Evolutionary conservation across 2,888 invertebrate genomes (phyloP).

Genomic region (Drosophila quasianomalipes): DNA sequence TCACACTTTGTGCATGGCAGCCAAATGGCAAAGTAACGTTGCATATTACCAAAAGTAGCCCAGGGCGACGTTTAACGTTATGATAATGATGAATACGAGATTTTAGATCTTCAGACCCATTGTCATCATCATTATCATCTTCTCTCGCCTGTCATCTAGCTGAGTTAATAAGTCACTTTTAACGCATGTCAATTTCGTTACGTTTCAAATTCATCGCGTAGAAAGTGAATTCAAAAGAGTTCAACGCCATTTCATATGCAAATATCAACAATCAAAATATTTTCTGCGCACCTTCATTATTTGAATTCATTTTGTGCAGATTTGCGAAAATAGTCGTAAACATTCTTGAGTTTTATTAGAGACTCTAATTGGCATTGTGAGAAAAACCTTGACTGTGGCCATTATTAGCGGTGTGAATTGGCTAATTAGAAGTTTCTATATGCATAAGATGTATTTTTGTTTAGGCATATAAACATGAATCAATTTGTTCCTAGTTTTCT

Average conservation of each 20-base stretch:
- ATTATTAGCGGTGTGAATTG: slow-evolving; percentile 20
- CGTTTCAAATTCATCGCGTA: slow-evolving; percentile 24
- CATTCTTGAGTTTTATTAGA: slow-evolving; percentile 41
- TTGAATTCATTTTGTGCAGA: background rate
- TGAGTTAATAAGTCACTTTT: slow-evolving; percentile 18
- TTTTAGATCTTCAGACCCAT: background rate
- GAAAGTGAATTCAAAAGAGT: slow-evolving; percentile 67
- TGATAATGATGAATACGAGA: slow-evolving; percentile 10
- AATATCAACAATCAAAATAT: slow-evolving; percentile 38
- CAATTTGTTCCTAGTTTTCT: background rate
- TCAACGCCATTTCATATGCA: slow-evolving; percentile 63
- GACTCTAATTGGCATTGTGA: slow-evolving; percentile 42
- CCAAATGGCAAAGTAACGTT: slow-evolving; percentile 32
- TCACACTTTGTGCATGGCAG: slow-evolving; percentile 42
- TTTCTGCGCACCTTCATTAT: slow-evolving; percentile 13
- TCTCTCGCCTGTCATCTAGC: slow-evolving; percentile 1
- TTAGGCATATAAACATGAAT: background rate
- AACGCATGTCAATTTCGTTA: slow-evolving; percentile 2
- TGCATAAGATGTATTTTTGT: background rate
- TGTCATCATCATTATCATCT: slow-evolving; percentile 2
- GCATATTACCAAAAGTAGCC: slow-evolving; percentile 12
- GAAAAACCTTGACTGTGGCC: slow-evolving; percentile 9
- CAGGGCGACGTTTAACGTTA: slow-evolving; percentile 18
- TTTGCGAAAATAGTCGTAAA: slow-evolving; percentile 14
- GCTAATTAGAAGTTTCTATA: slow-evolving; percentile 21